phyloP scores from a whole-genome alignment of 1,140 invertebrate species.

The Rhizoglyphus robini region DNA sequence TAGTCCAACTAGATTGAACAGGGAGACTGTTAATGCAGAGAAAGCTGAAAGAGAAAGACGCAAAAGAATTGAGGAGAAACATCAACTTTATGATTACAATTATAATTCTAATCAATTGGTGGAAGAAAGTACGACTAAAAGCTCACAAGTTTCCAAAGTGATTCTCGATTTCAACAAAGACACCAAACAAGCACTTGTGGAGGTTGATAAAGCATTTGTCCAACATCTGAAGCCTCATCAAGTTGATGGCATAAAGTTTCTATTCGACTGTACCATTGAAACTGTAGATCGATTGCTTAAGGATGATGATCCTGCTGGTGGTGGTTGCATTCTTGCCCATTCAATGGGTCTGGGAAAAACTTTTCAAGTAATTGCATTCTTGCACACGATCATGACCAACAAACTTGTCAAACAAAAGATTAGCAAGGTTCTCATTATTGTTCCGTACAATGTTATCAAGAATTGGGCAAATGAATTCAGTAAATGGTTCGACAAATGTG shows the following conservation, averaged over 20 bases:
- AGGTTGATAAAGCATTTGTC: neutral
- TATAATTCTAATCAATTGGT: constrained; percentile 10
- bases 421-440: constrained; percentile 69
- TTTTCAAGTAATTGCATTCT: constrained; percentile 61
- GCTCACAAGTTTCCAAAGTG: constrained; percentile 31
- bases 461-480: constrained; percentile 92
- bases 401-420: constrained; percentile 46
- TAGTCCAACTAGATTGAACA: neutral
- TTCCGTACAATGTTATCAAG: constrained; percentile 80
- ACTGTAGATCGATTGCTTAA: constrained; percentile 58
- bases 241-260: constrained; percentile 87
- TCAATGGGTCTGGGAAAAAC: constrained; percentile 59
- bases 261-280: constrained; percentile 93
- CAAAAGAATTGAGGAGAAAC: constrained; percentile 34
- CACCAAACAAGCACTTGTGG: constrained; percentile 54
- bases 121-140: neutral
- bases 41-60: constrained; percentile 75
- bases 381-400: constrained; percentile 66
- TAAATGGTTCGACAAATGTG: constrained; percentile 59
- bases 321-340: constrained; percentile 93
- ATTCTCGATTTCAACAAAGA: constrained; percentile 70
- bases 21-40: constrained; percentile 62
- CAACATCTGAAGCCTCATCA: constrained; percentile 34
- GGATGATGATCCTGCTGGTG: constrained; percentile 48
- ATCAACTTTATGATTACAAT: constrained; percentile 25